These are phyloP conservation scores for Cariama cristata DNA, from an alignment of 2,113 vertebrate species.

Conservation along the genomic window DNA sequence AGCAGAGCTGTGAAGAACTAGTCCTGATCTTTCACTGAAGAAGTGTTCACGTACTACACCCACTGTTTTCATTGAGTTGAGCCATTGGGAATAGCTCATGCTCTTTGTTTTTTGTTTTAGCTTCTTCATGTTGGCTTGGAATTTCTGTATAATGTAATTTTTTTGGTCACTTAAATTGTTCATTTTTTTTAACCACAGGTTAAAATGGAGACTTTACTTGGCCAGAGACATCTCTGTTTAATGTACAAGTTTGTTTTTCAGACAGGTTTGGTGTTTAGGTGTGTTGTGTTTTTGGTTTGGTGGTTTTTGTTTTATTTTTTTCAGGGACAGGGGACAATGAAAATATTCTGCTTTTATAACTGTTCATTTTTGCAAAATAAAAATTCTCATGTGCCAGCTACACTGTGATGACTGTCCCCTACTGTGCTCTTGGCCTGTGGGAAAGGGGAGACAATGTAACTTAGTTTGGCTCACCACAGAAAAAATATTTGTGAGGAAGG, in stretches of 20 bases:
- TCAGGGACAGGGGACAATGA: neutral
- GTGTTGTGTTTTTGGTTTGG: too few relatives aligned
- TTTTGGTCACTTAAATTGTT: neutral
- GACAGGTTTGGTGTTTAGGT: neutral
- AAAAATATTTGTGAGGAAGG: conserved; percentile 26
- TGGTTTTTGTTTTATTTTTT: neutral
- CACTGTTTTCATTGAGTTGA: neutral
- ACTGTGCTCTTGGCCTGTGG: conserved; percentile 39
- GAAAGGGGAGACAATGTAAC: conserved; percentile 14
- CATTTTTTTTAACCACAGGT: neutral
- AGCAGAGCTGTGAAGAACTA: neutral
- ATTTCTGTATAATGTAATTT: neutral
- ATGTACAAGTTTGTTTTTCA: neutral
- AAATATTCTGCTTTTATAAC: neutral
- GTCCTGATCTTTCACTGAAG: neutral
- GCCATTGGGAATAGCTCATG: neutral
- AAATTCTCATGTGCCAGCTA: conserved; percentile 7
- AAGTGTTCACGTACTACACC: neutral
- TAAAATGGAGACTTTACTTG: neutral
- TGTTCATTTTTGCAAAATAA: neutral
- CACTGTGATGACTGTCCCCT: conserved; percentile 18
- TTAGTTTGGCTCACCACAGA: conserved; percentile 1
- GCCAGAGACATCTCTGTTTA: neutral
- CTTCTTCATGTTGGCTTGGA: neutral
- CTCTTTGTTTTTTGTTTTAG: neutral